Evolutionary conservation across 2,113 vertebrate genomes (phyloP).

Genomic region (Aegotheles bennettii): DNA sequence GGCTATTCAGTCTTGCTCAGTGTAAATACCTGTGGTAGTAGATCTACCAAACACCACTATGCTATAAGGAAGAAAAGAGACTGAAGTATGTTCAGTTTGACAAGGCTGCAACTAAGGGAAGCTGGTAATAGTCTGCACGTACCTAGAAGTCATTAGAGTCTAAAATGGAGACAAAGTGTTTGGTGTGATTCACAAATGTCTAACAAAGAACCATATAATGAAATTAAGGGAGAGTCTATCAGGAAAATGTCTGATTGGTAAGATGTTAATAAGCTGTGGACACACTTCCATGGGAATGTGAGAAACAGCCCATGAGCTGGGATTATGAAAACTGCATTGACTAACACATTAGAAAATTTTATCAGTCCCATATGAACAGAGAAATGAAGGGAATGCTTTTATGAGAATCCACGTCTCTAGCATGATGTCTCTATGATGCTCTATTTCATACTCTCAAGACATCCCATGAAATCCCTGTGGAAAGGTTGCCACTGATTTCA

Average conservation of each 20-base stretch:
- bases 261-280: background rate
- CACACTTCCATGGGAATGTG: background rate
- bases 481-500: background rate
- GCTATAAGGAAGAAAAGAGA: background rate
- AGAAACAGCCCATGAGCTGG: background rate
- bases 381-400: background rate
- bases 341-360: background rate
- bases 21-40: background rate
- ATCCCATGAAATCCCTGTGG: background rate
- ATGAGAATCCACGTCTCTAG: background rate
- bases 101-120: background rate
- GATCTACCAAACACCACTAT: background rate
- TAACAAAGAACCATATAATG: background rate
- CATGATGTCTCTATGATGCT: background rate
- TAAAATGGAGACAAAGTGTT: background rate
- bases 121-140: background rate
- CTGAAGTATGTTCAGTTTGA: background rate
- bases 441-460: background rate
- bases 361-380: background rate
- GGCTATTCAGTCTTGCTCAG: background rate
- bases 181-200: background rate
- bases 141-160: background rate
- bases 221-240: background rate
- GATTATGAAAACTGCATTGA: background rate
- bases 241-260: background rate